Conservation (phyloP, 2,888 invertebrate species). For the Mantis religiosa region DNA sequence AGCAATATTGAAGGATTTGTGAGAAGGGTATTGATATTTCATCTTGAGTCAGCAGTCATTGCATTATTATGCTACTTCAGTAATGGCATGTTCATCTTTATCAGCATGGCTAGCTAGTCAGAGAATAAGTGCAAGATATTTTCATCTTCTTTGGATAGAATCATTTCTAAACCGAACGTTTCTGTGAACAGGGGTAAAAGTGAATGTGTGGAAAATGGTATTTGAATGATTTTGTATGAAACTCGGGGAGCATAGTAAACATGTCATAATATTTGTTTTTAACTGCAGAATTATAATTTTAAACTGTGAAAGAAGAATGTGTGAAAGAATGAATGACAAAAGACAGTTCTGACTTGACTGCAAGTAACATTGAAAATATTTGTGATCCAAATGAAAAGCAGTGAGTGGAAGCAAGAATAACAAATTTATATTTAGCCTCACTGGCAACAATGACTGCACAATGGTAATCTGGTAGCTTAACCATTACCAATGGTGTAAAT, state of each 20-base stretch:
- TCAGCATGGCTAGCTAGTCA: conserved; percentile 24
- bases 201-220: neutral
- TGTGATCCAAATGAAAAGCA: neutral
- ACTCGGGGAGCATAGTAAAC: neutral
- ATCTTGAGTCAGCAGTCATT: neutral
- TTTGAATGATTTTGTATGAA: neutral
- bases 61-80: neutral
- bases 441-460: neutral
- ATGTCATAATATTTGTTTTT: neutral
- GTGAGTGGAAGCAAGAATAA: neutral
- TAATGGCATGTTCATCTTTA: neutral
- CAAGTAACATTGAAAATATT: too few species aligned
- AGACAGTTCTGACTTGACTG: neutral
- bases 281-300: neutral
- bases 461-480: neutral
- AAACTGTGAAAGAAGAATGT: neutral
- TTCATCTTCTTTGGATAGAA: neutral
- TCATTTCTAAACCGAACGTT: neutral
- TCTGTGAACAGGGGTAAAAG: neutral
- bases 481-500: neutral
- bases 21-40: neutral
- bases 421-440: neutral
- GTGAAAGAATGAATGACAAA: neutral
- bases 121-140: conserved; percentile 1
- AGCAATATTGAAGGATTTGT: neutral